These are phyloP conservation scores for Pholis gunnellus DNA, from an alignment of 2,113 vertebrate species.

Conservation along the genomic window DNA sequence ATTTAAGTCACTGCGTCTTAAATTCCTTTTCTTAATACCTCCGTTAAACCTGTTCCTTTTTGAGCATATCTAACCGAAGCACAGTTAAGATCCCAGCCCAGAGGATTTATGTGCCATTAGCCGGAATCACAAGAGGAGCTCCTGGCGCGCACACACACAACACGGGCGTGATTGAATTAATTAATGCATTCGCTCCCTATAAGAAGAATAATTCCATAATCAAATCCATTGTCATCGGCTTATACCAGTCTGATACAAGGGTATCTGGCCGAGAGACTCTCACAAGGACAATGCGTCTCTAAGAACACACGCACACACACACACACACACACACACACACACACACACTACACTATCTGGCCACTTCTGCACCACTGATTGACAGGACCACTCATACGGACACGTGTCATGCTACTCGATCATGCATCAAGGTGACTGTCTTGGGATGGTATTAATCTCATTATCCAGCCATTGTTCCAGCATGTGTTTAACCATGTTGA, in stretches of 20 bases:
- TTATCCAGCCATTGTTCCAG: slow-evolving; percentile 66
- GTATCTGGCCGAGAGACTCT: slow-evolving; percentile 26
- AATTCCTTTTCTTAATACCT: slow-evolving; percentile 47
- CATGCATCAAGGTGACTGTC: slow-evolving; percentile 76
- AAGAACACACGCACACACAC: slow-evolving; percentile 5
- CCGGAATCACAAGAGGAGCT: slow-evolving; percentile 42
- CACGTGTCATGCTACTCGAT: slow-evolving; percentile 43
- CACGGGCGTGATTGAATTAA: slow-evolving; percentile 67
- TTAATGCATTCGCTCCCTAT: slow-evolving; percentile 48
- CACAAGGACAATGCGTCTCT: slow-evolving; percentile 60
- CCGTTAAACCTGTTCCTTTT: slow-evolving; percentile 50
- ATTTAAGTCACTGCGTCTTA: slow-evolving; percentile 46
- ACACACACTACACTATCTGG: not conserved
- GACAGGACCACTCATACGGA: slow-evolving; percentile 49
- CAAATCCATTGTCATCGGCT: slow-evolving; percentile 66
- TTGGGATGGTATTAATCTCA: slow-evolving; percentile 60
- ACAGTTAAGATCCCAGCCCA: slow-evolving; percentile 82
- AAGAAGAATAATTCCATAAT: slow-evolving; percentile 64
- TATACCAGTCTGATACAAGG: slow-evolving; percentile 43
- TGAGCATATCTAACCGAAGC: slow-evolving; percentile 49
- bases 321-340: not conserved
- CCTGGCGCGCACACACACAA: slow-evolving; percentile 24
- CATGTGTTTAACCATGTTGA: slow-evolving; percentile 58
- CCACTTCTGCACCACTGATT: slow-evolving; percentile 44
- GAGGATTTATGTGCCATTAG: slow-evolving; percentile 69